phyloP scores from a whole-genome alignment of 1,140 invertebrate genomes.

The Archegozetes longisetosus region DNA sequence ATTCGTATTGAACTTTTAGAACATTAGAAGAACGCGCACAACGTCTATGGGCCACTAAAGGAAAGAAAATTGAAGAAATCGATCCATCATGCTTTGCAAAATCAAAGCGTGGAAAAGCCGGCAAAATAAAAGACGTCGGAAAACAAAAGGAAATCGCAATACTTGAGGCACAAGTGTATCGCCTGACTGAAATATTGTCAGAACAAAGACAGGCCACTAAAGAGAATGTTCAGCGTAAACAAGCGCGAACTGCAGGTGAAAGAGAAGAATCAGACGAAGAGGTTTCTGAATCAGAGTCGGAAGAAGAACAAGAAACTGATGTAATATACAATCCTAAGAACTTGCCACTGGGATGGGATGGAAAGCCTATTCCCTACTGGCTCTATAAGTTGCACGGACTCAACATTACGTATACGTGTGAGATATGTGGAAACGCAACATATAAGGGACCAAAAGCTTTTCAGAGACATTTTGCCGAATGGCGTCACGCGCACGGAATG shows the following conservation, averaged over 20 bases:
- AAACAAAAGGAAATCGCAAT: constrained; percentile 32
- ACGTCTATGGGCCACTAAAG: constrained; percentile 86
- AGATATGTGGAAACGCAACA: constrained; percentile 98
- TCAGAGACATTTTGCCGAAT: constrained; percentile 97
- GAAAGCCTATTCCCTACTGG: constrained; percentile 99
- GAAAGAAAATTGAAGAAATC: constrained; percentile 59
- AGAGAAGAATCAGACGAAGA: constrained; percentile 82
- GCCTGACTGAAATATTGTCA: constrained; percentile 19
- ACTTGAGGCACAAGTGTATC: constrained; percentile 52
- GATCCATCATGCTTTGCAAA: constrained; percentile 83
- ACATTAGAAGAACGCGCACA: constrained; percentile 92
- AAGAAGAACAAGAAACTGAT: constrained; percentile 52
- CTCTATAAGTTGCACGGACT: constrained; percentile 96
- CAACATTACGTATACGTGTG: constrained; percentile 97
- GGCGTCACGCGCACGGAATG: constrained; percentile 99
- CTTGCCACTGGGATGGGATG: constrained; percentile 96
- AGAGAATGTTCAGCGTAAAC: constrained; percentile 95
- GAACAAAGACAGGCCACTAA: constrained; percentile 58
- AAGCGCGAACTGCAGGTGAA: constrained; percentile 88
- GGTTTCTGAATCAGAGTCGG: constrained; percentile 60
- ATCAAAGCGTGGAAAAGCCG: constrained; percentile 43
- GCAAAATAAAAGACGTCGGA: constrained; percentile 46
- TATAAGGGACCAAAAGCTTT: constrained; percentile 99
- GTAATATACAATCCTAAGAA: constrained; percentile 99
- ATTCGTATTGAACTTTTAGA: constrained; percentile 28